These are phyloP conservation scores for Adrianichthys oophorus DNA, from an alignment of 2,797 vertebrate species.

Conservation along the genomic window DNA sequence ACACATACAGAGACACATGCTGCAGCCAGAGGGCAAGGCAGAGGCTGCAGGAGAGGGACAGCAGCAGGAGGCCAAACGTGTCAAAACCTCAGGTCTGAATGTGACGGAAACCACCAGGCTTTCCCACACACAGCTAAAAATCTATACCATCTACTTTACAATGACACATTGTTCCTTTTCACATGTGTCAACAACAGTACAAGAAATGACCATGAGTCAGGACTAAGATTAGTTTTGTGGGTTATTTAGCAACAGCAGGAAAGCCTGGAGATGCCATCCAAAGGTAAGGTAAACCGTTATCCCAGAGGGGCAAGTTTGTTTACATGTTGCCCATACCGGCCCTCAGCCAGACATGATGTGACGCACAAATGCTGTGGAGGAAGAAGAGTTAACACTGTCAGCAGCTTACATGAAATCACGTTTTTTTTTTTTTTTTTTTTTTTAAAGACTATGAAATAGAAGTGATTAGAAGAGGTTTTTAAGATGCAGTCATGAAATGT, in stretches of 20 bases:
- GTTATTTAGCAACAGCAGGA: conserved; percentile 32
- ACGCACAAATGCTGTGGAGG: conserved; percentile 91
- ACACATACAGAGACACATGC: conserved; percentile 74
- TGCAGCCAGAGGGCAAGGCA: conserved; percentile 73
- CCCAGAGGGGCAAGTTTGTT: conserved; percentile 64
- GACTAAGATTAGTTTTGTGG: conserved; percentile 15
- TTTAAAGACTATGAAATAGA: conserved; percentile 5
- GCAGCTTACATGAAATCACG: conserved; percentile 14
- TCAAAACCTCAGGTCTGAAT: conserved; percentile 59
- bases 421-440: background rate
- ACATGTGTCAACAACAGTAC: conserved; percentile 8
- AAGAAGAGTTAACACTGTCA: conserved; percentile 78
- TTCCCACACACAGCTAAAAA: conserved; percentile 39
- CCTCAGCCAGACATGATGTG: conserved; percentile 94
- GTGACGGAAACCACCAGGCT: conserved; percentile 65
- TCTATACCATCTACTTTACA: conserved; percentile 26
- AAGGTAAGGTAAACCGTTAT: conserved; percentile 48
- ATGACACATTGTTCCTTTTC: conserved; percentile 7
- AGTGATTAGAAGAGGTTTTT: conserved; percentile 3
- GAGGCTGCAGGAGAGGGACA: conserved; percentile 65
- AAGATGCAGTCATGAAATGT: conserved; percentile 2
- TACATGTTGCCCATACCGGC: conserved; percentile 76
- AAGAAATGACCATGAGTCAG: conserved; percentile 30
- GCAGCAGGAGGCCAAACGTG: conserved; percentile 58
- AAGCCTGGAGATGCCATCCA: background rate